Evolutionary conservation across 1,140 invertebrate species (phyloP), one percentile per base, ranked within the genome.

Genomic region (Microplitis demolitor): DNA sequence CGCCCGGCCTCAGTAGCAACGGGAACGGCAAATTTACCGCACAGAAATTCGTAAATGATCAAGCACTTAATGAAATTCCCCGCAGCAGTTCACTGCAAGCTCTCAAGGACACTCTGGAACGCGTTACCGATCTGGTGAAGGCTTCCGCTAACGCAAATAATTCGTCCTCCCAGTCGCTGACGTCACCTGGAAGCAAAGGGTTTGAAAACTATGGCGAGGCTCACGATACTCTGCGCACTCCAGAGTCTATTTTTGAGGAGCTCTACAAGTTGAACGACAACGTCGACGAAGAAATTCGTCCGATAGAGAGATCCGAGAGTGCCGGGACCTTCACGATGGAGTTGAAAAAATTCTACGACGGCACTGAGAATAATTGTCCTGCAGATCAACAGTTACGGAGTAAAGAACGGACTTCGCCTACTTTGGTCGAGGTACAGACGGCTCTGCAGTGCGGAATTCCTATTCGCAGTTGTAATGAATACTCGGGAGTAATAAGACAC

Each of bases 81-180:
- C 24, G 70, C 16, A 77, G 39, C 16, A 62, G 72, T 72, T 73
- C 81, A 0, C 63, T 82, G 50, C 66, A 75, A 70, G 62, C 72
- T 3, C 33, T 84, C 35, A 80, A 80, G 64, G 74, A 83, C 9
- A 80, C 83, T 11, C 64, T 84, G 4, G 79, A 84, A 24, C 75
- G 82, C 6, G 82, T 82, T 11, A 83, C 81, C 5, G 71, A 81
- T 50, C 78, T 84, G 14, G 71, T 84, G 5, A 62, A 68, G 6
- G 73, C 78, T 39, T 73, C 73, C 5, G 74, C 77, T 11, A 6
- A 45, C 11, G 3, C 24, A 58, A 58, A 58, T 58, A 31, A 9
- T 24, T 34, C 56, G 16, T 11, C 16, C 9, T n/a, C 16, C 3
- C 53, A n/a, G 53, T 54, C 53, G 16, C 4, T 24, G 16, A 14